Base-by-base conservation (phyloP, 1,140 invertebrate genomes). In the Leptinotarsa texana region DNA sequence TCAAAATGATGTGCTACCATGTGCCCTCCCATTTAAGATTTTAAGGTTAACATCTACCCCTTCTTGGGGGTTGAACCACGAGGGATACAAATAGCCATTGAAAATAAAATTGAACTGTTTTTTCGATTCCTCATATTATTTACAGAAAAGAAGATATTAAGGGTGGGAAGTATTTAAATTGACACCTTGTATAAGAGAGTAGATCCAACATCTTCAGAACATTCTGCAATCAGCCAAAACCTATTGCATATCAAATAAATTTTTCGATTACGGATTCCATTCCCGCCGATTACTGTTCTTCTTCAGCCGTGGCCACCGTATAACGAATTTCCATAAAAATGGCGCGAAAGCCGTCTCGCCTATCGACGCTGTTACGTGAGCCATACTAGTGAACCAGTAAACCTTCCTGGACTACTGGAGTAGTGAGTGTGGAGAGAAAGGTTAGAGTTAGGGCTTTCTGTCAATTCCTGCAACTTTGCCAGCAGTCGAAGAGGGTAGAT, bases 401-500 rank as follows among this genome's bases (percentile, higher is more conserved):
- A 69, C 68, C 47, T 69, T 57, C 21, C 68, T 49, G 68, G 68
- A 47, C 33, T 69, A 69, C 27, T 69, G 48, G 68, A 69, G 49
- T 69, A 69, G 68, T 69, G 48, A 49, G 68, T 66, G 63, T 33
- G 63, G 63, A 66, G 48, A 69, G 68, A 69, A 69, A 69, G 68
- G 68, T 69, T 69, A 69, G 68, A 47, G 18, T 66, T 66, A 33
- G 48, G 24, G 68, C 33, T 69, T 69, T 51, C 48, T 51, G 68
- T 69, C 68, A 69, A 69, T 69, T 69, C 68, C 68, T 69, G 68
- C 68, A 69, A 51, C 68, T 69, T 66, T 69, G 68, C 68, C 68
- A 49, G 48, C 68, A 66, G 63, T 66, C 68, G 68, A 69, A 51
- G 68, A n/a, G 48, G 48, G 18, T 18, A 47, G 42, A 22, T 27